Conservation (phyloP, 2,113 vertebrate species). For the Monopterus albus region DNA sequence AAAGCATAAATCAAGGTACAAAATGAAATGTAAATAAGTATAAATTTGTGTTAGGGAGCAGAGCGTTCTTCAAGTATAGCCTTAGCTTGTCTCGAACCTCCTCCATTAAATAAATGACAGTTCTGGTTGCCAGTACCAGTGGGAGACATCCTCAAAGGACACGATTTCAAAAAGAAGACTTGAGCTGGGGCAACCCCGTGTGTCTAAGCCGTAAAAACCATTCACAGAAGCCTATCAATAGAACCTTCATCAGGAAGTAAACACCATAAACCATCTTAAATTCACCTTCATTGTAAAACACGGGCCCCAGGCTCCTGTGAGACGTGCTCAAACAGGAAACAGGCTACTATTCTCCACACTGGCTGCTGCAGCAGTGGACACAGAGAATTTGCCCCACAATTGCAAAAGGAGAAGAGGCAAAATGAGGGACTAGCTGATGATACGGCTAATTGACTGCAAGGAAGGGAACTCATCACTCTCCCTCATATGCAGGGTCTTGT, state of each 20-base stretch:
- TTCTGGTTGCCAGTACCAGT: conserved; percentile 46
- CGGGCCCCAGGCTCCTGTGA: conserved; percentile 23
- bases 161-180: conserved; percentile 17
- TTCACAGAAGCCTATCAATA: conserved; percentile 14
- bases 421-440: conserved; percentile 88
- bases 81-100: conserved; percentile 18
- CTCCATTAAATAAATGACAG: conserved; percentile 47
- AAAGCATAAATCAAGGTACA: conserved; percentile 41
- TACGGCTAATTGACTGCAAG: conserved; percentile 91
- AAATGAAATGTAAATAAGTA: conserved; percentile 34
- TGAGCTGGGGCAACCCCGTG: conserved; percentile 4
- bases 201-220: conserved; percentile 36
- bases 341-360: no score
- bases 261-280: conserved; percentile 23
- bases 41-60: conserved; percentile 20
- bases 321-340: conserved; percentile 16
- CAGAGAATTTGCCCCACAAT: neutral
- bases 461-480: conserved; percentile 93
- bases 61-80: conserved; percentile 48
- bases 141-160: conserved; percentile 28
- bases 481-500: conserved; percentile 89
- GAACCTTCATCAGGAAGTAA: conserved; percentile 15
- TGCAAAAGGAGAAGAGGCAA: neutral
- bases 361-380: conserved; percentile 8
- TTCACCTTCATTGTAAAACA: conserved; percentile 3